Percentiles rank a stretch among this genome's conserved stretches.
Conservation (phyloP, 2,113 vertebrate species). For the Pedetes capensis region DNA sequence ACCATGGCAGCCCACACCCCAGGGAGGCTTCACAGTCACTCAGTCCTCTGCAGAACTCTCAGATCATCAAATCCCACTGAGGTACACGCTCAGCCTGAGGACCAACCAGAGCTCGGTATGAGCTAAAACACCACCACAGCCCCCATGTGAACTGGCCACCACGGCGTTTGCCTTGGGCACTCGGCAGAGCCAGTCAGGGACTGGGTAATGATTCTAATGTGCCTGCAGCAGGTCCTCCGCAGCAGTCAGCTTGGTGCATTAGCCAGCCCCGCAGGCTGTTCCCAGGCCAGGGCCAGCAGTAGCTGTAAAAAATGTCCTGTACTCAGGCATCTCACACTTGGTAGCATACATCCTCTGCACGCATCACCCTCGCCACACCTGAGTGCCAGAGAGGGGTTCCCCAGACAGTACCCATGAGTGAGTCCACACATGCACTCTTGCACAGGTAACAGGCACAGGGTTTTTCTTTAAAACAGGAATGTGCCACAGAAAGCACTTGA, state of each 20-base stretch:
- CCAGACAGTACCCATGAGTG: background rate
- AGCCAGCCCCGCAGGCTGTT: background rate
- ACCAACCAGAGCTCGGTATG: background rate
- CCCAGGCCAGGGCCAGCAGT: background rate
- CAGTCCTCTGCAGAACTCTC: background rate
- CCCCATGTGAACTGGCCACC: background rate
- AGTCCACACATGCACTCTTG: background rate
- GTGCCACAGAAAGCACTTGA: background rate
- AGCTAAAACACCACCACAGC: background rate
- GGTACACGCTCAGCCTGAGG: background rate
- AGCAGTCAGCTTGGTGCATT: background rate
- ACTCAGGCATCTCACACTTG: background rate
- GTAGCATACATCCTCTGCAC: too few species aligned
- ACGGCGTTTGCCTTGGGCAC: background rate
- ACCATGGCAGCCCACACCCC: rapidly evolving
- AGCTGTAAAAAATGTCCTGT: background rate
- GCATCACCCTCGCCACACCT: background rate
- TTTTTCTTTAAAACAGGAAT: background rate
- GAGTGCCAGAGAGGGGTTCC: background rate
- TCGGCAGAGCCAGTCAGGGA: background rate
- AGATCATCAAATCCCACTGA: background rate
- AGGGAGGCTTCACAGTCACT: background rate
- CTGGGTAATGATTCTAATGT: background rate
- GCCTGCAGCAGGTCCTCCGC: background rate
- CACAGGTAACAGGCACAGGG: background rate